Evolutionary conservation across 2,113 vertebrate species (phyloP).

Genomic region (Riparia riparia): DNA sequence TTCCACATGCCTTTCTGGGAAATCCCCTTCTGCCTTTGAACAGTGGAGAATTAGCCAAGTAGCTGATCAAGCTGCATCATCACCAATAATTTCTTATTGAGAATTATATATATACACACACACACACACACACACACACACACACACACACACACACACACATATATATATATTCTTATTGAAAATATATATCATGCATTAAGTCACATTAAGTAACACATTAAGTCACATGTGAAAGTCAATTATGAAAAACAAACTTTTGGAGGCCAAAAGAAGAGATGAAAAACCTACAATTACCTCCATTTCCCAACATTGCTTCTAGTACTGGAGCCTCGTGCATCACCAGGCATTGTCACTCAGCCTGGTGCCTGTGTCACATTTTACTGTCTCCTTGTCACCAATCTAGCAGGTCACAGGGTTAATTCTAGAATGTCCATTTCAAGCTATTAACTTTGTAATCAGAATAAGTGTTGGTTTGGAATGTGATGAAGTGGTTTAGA

Average conservation of each 20-base stretch:
- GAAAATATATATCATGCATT: not conserved
- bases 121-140: no score
- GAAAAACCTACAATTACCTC: not conserved
- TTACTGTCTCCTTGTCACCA: constrained; percentile 3
- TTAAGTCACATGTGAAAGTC: constrained; percentile 11
- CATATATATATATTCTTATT: not conserved
- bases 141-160: no score
- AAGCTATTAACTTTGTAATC: constrained; percentile 24
- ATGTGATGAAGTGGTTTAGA: constrained; percentile 18
- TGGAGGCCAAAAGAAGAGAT: constrained; percentile 28
- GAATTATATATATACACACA: not conserved
- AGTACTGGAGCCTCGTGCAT: not conserved
- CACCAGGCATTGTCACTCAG: not conserved
- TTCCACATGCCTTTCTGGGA: not conserved
- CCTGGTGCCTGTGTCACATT: not conserved
- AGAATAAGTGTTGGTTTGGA: not conserved
- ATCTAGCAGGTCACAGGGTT: constrained; percentile 25
- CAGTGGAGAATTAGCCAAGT: not conserved
- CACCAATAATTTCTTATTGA: not conserved
- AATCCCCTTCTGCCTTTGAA: not conserved
- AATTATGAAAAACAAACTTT: not conserved
- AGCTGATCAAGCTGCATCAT: not conserved
- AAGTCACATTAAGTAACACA: not conserved
- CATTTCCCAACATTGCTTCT: not conserved
- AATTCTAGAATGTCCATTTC: constrained; percentile 34